Evolutionary conservation across 1,140 invertebrate species (phyloP), one percentile per base, ranked within the genome.

Genomic region (Drosophila sucinea): DNA sequence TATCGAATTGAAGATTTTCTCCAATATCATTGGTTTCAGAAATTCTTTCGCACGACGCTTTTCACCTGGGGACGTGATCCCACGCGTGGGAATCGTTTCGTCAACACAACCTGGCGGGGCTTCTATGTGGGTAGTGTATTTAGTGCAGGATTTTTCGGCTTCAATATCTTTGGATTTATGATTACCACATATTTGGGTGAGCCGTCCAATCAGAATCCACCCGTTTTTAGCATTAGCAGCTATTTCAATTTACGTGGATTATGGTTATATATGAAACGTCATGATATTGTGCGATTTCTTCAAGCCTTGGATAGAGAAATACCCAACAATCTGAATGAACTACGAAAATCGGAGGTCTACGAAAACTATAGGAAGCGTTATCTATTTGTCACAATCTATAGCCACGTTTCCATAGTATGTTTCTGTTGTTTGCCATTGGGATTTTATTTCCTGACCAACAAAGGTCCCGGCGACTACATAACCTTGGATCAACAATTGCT

Each of bases 171-270:
- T 25, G 56, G 66, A 4, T 66, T 73, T 2, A 29, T 83, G 0
- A 0, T 71, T 0, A 23, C 5, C 3, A 40, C 60, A 8, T 7
- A 32, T 2, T 6, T 57, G 11, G 77, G 69, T 7, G 4, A 6
- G 2, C 35, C 55, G 0, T 3, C 47, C 1, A 58, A 65, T 51
- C 64, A 55, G 1, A 81, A 85, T 38, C 55, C 79, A 2, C 61
- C 81, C 3, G 60, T 70, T 0, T 0, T 84, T 0, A 69, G 73
- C 67, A 81, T 85, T 3, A 65, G 69, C 1, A 4, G 60, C 0
- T 84, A 74, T 44, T 84, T 77, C n/a, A 54, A 70, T 6, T 54
- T 74, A 1, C 77, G 81, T 4, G 81, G 81, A 25, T 7, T 81
- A 2, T 69, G 51, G 38, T 78, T 7, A 27, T 84, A 5, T 2